These are phyloP conservation scores for Ecliptopera silaceata DNA, from an alignment of 2,888 invertebrate species.

Conservation along the genomic window DNA sequence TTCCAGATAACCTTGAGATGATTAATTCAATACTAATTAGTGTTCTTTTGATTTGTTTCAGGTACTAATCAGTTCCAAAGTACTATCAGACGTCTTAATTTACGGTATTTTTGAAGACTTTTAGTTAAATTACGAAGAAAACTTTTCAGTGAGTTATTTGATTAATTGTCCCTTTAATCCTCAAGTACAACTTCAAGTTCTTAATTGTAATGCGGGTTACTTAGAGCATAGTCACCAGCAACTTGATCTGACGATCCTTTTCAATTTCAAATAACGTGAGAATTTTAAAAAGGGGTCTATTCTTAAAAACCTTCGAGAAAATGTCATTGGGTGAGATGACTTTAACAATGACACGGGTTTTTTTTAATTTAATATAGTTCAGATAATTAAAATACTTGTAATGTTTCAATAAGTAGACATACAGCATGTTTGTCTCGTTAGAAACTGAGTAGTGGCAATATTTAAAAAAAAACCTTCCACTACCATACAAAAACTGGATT, in stretches of 20 bases:
- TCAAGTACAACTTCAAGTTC: constrained; percentile 10
- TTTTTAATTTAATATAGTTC: no score
- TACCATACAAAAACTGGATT: no score
- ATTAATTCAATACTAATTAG: neutral
- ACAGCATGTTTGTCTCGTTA: no score
- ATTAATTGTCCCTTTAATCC: constrained; percentile 5
- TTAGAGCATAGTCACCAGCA: neutral
- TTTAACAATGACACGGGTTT: no score
- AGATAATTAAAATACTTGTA: no score
- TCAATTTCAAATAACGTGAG: neutral
- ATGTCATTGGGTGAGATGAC: neutral
- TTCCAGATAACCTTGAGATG: no score
- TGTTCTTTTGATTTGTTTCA: constrained; percentile 13
- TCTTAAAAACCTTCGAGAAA: neutral
- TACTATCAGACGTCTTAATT: no score
- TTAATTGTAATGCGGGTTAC: constrained; percentile 13
- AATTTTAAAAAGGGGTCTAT: neutral
- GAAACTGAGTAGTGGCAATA: no score
- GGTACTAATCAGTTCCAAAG: constrained; percentile 16
- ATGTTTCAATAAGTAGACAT: no score
- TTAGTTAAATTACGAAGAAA: neutral
- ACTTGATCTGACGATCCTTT: constrained; percentile 1
- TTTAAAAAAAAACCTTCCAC: no score
- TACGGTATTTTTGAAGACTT: neutral
- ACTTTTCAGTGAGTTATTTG: constrained; percentile 19